phyloP scores from a whole-genome alignment of 2,113 vertebrate species.

The Embiotoca jacksoni region DNA sequence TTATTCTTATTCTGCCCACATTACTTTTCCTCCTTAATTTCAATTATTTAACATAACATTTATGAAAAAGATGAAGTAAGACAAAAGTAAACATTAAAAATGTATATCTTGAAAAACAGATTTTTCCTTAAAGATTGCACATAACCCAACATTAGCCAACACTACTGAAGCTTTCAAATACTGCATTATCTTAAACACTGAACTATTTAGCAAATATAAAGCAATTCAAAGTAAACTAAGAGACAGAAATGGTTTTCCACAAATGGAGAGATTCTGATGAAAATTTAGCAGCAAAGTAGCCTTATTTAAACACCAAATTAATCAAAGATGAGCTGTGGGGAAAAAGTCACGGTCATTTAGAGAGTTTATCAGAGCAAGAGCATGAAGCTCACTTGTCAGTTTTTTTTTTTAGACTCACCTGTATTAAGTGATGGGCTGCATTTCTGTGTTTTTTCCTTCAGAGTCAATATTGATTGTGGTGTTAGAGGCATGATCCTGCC shows the following conservation, averaged over 20 bases:
- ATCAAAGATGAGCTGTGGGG: not conserved
- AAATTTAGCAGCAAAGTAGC: not conserved
- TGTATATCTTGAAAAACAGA: too few relatives aligned
- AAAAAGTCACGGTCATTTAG: not conserved
- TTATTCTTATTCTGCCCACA: not conserved
- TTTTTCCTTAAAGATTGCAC: too few relatives aligned
- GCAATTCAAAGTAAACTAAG: not conserved
- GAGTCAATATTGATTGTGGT: constrained; percentile 2
- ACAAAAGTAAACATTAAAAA: not conserved
- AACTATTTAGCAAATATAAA: not conserved
- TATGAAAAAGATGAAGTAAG: not conserved
- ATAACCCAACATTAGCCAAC: too few relatives aligned
- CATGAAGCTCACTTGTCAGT: not conserved
- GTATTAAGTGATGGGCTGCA: constrained; percentile 13
- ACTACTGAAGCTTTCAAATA: not conserved
- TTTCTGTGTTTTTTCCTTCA: constrained; percentile 29
- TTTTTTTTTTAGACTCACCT: constrained; percentile 72
- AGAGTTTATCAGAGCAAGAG: not conserved
- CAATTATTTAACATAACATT: not conserved
- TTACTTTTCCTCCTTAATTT: not conserved
- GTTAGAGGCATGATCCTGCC: constrained; percentile 18
- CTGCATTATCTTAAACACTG: not conserved
- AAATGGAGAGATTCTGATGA: not conserved
- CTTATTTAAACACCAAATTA: not conserved
- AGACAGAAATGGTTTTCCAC: not conserved